These are phyloP conservation scores for Ceraclea dissimilis DNA, from an alignment of 2,888 invertebrate species.

Conservation along the genomic window DNA sequence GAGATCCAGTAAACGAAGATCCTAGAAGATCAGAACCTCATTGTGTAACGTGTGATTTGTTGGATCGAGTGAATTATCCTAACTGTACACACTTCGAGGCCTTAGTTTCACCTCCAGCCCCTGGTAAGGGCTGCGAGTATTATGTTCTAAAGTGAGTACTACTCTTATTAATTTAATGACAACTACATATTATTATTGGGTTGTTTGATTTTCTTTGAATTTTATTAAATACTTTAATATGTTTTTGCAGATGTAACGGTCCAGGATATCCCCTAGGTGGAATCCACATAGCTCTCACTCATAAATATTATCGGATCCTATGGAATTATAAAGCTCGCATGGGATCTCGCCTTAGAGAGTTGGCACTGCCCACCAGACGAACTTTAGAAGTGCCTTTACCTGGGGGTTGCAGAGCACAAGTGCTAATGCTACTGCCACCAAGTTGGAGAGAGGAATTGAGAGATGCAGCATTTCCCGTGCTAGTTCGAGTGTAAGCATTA, in stretches of 20 bases:
- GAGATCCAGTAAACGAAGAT: slow-evolving; percentile 65
- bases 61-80: slow-evolving; percentile 69
- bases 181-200: too few species aligned
- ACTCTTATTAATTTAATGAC: background rate
- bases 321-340: slow-evolving; percentile 60
- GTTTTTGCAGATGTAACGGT: slow-evolving; percentile 69
- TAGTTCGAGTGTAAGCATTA: slow-evolving; percentile 73
- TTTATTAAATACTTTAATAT: background rate
- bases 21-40: slow-evolving; percentile 63
- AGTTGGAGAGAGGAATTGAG: slow-evolving; percentile 79
- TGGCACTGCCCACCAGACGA: slow-evolving; percentile 75
- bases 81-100: slow-evolving; percentile 85
- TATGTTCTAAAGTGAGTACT: slow-evolving; percentile 35
- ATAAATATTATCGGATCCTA: slow-evolving; percentile 68
- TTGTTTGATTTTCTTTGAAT: too few species aligned
- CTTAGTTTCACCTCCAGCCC: slow-evolving; percentile 51
- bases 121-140: slow-evolving; percentile 25
- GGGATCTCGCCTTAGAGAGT: slow-evolving; percentile 60
- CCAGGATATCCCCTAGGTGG: slow-evolving; percentile 82
- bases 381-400: slow-evolving; percentile 80
- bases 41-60: slow-evolving; percentile 81
- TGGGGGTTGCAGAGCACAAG: slow-evolving; percentile 81
- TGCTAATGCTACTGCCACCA: slow-evolving; percentile 80
- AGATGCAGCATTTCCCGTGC: slow-evolving; percentile 81
- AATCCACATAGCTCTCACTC: slow-evolving; percentile 66